Evolutionary conservation across 2,888 invertebrate species (phyloP).

Genomic region (Criorhina ranunculi): DNA sequence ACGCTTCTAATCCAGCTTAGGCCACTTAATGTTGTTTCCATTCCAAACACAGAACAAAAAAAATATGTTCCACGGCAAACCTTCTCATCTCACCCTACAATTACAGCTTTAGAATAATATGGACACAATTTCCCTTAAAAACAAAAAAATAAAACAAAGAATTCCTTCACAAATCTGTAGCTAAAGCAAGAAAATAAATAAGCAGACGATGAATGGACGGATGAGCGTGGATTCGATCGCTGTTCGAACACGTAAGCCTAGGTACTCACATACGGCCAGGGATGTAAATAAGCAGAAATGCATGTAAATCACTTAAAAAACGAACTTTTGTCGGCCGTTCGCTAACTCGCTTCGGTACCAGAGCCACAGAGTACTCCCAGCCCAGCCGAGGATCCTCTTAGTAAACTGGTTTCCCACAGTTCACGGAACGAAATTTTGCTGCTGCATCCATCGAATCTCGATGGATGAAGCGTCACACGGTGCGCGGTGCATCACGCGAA

Average conservation of each 20-base stretch:
- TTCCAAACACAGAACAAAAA: too few species aligned
- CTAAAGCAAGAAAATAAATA: conserved; percentile 42
- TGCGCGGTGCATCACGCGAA: conserved; percentile 61
- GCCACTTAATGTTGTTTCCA: too few species aligned
- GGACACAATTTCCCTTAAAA: conserved; percentile 28
- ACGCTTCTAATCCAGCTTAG: too few species aligned
- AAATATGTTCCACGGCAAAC: conserved; percentile 23
- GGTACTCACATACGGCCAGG: conserved; percentile 53
- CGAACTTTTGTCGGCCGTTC: conserved; percentile 70
- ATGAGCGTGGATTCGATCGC: conserved; percentile 49
- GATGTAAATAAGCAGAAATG: conserved; percentile 75
- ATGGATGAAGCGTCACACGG: conserved; percentile 67
- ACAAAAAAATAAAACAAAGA: conserved; percentile 18
- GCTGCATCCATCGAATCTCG: conserved; percentile 59
- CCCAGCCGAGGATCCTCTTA: conserved; percentile 47
- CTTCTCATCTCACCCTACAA: conserved; percentile 6
- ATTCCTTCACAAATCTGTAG: conserved; percentile 26
- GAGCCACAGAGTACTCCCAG: conserved; percentile 11
- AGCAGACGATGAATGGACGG: conserved; percentile 35
- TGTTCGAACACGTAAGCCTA: conserved; percentile 64
- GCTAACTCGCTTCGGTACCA: conserved; percentile 48
- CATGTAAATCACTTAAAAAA: conserved; percentile 76
- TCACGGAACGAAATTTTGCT: conserved; percentile 37
- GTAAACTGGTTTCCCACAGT: conserved; percentile 74
- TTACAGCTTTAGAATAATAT: background rate